phyloP scores from a whole-genome alignment of 2,888 invertebrate genomes.

The Lymantria monacha region DNA sequence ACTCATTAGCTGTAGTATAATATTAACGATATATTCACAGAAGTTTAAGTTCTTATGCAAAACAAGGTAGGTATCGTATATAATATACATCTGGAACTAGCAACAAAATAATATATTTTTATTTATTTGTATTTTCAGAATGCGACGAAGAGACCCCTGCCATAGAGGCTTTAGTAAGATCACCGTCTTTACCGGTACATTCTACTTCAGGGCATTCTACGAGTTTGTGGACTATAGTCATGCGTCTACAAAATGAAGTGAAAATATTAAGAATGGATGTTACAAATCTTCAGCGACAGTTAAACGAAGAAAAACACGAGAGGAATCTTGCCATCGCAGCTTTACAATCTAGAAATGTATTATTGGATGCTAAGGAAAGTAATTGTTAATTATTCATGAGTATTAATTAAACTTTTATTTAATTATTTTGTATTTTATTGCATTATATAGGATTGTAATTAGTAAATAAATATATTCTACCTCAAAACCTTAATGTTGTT shows the following conservation, averaged over 20 bases:
- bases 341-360: slow-evolving; percentile 64
- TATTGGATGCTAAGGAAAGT: slow-evolving; percentile 74
- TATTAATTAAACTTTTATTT: slow-evolving; percentile 22
- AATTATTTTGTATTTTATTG: neutral
- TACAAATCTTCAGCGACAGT: slow-evolving; percentile 80
- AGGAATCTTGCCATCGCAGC: slow-evolving; percentile 71
- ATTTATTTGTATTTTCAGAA: slow-evolving; percentile 64
- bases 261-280: slow-evolving; percentile 84
- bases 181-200: slow-evolving; percentile 74
- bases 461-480: neutral
- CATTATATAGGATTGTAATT: neutral
- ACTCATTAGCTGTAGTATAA: too few species aligned
- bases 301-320: slow-evolving; percentile 86
- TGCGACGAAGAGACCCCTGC: slow-evolving; percentile 72
- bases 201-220: slow-evolving; percentile 71
- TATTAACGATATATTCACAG: too few species aligned
- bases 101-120: slow-evolving; percentile 28
- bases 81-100: slow-evolving; percentile 25
- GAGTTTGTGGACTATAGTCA: slow-evolving; percentile 89
- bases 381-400: slow-evolving; percentile 58
- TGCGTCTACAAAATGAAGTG: slow-evolving; percentile 88
- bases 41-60: too few species aligned
- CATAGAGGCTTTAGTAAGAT: slow-evolving; percentile 71
- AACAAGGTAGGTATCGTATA: slow-evolving; percentile 44
- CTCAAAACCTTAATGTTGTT: neutral